Conservation (phyloP, 2,113 vertebrate genomes). For the Neotoma lepida region DNA sequence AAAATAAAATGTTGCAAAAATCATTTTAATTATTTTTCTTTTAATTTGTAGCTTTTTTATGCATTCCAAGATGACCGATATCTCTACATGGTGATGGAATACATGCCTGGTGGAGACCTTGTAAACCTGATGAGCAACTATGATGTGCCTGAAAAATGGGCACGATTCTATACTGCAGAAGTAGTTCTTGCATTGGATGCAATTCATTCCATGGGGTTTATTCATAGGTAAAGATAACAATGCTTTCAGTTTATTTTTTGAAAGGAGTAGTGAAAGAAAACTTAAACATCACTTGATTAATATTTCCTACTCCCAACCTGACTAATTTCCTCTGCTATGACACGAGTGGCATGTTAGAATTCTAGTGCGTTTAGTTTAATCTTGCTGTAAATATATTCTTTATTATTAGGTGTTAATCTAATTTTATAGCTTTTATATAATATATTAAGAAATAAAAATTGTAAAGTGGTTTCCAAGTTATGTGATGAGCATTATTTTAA, state of each 20-base stretch:
- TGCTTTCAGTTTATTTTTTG: constrained; percentile 28
- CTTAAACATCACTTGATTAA: constrained; percentile 16
- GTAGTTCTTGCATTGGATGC: constrained; percentile 98
- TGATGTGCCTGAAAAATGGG: constrained; percentile 99
- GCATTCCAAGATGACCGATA: constrained; percentile 99
- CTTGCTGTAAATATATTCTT: constrained; percentile 43
- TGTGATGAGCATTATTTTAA: background rate
- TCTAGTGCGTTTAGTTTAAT: constrained; percentile 35
- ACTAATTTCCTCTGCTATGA: background rate
- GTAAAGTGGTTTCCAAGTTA: constrained; percentile 23
- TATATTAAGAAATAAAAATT: constrained; percentile 52
- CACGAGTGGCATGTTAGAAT: constrained; percentile 24
- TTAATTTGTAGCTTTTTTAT: constrained; percentile 93
- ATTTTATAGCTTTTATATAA: constrained; percentile 32
- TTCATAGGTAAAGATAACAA: constrained; percentile 92
- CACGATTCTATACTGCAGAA: constrained; percentile 98
- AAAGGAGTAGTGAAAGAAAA: constrained; percentile 42
- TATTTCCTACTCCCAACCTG: background rate
- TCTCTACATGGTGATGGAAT: constrained; percentile 99
- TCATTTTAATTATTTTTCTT: constrained; percentile 40
- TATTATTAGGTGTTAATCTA: constrained; percentile 33
- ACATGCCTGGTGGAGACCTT: constrained; percentile 98
- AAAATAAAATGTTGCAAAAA: constrained; percentile 49
- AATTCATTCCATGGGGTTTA: constrained; percentile 99
- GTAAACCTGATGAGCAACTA: constrained; percentile 99